A percentile compares a stretch with the other conserved stretches of the same genome.
phyloP scores from a whole-genome alignment of 2,113 vertebrate genomes.

The Lophius piscatorius region DNA sequence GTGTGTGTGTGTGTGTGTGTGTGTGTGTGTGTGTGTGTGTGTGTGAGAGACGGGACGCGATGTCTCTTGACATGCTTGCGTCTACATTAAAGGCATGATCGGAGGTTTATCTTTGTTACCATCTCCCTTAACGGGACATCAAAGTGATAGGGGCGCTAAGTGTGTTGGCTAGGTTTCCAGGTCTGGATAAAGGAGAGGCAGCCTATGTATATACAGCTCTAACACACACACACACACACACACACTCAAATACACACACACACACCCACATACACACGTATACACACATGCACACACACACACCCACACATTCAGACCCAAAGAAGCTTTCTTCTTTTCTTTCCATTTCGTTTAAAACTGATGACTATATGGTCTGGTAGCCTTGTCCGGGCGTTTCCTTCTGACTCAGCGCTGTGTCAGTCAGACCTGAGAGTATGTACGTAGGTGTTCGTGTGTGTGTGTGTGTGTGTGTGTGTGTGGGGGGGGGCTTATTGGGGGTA shows the following conservation, averaged over 20 bases:
- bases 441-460: slow-evolving; percentile 28
- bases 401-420: slow-evolving; percentile 69
- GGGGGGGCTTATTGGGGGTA: background rate
- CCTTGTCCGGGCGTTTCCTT: slow-evolving; percentile 57
- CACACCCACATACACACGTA: too few species aligned
- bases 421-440: slow-evolving; percentile 45
- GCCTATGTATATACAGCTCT: slow-evolving; percentile 32
- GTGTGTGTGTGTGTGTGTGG: background rate
- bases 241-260: too few species aligned
- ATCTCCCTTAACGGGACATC: slow-evolving; percentile 50
- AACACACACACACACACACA: too few species aligned
- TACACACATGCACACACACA: too few species aligned
- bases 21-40: slow-evolving; percentile 31
- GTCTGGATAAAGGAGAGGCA: slow-evolving; percentile 26
- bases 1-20: slow-evolving; percentile 11
- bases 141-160: slow-evolving; percentile 42
- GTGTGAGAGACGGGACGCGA: slow-evolving; percentile 17
- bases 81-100: slow-evolving; percentile 44
- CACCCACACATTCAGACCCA: too few species aligned
- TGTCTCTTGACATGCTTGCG: slow-evolving; percentile 18
- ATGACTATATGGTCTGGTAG: slow-evolving; percentile 57
- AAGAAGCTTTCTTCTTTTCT: slow-evolving; percentile 13
- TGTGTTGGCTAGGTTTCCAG: slow-evolving; percentile 32
- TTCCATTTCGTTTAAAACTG: slow-evolving; percentile 38
- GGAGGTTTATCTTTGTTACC: slow-evolving; percentile 15